Percentiles rank a stretch among this genome's conserved stretches.
Conservation (phyloP, 2,113 vertebrate species). For the Suncus etruscus region DNA sequence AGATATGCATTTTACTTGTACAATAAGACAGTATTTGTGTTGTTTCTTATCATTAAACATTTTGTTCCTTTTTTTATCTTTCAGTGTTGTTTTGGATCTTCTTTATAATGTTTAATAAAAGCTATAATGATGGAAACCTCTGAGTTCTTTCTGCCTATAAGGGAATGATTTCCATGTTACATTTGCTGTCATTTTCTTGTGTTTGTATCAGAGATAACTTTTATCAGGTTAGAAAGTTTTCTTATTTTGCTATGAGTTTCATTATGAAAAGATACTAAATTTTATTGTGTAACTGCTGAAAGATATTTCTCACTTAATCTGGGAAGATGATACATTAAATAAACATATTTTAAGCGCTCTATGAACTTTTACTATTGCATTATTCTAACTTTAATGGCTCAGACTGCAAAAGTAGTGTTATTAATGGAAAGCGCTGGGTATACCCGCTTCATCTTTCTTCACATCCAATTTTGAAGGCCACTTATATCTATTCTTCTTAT, state of each 20-base stretch:
- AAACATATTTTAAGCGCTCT: background rate
- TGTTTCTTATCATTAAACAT: slow-evolving; percentile 6
- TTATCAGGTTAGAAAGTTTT: background rate
- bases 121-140: background rate
- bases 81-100: slow-evolving; percentile 6
- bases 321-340: background rate
- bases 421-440: background rate
- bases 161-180: background rate
- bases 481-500: background rate
- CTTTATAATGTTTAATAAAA: slow-evolving; percentile 28
- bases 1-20: background rate
- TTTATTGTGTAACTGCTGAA: background rate
- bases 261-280: background rate
- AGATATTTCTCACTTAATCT: slow-evolving; percentile 17
- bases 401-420: background rate
- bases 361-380: background rate
- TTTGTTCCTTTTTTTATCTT: slow-evolving; percentile 35
- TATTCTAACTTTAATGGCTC: background rate
- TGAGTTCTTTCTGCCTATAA: background rate
- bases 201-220: background rate
- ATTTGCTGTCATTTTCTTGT: background rate
- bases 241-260: slow-evolving; percentile 30
- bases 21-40: background rate
- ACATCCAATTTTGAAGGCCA: background rate
- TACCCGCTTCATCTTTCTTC: background rate